Evolutionary conservation across 2,888 invertebrate genomes (phyloP).

Genomic region (Nomada ferruginata): DNA sequence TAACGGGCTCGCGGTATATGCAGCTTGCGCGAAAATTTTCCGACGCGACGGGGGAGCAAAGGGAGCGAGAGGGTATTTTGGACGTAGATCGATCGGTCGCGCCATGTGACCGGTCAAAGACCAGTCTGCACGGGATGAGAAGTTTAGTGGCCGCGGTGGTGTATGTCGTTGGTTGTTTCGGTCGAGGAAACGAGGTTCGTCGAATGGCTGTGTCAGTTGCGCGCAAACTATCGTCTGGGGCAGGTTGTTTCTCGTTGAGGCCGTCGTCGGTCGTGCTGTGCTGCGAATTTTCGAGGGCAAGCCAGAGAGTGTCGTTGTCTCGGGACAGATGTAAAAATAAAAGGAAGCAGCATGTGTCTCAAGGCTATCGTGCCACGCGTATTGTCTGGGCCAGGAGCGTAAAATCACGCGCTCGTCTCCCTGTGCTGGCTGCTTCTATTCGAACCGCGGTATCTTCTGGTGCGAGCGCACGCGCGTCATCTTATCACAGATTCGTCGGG

Average conservation of each 20-base stretch:
- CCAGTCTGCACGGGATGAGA: constrained; percentile 31
- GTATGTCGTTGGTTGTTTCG: constrained; percentile 3
- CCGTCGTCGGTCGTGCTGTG: background rate
- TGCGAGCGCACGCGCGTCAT: constrained; percentile 1
- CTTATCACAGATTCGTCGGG: constrained; percentile 2
- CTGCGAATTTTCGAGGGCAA: too few species aligned
- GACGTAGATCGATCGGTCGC: constrained; percentile 67
- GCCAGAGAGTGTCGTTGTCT: constrained; percentile 46
- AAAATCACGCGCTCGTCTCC: constrained; percentile 35
- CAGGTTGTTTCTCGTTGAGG: too few species aligned
- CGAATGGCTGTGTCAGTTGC: too few species aligned
- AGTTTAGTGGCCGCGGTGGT: background rate
- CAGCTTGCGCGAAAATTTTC: background rate
- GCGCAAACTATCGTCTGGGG: too few species aligned
- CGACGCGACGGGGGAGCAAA: background rate
- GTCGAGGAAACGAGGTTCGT: constrained; percentile 5
- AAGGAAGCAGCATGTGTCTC: constrained; percentile 69
- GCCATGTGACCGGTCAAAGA: constrained; percentile 62
- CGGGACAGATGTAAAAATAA: constrained; percentile 73
- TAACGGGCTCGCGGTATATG: background rate
- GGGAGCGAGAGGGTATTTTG: constrained; percentile 58
- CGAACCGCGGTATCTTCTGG: background rate
- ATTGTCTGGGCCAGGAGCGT: constrained; percentile 58
- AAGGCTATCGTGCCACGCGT: constrained; percentile 64
- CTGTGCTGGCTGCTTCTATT: background rate